Percentiles rank a stretch among this genome's conserved stretches.
phyloP scores from a whole-genome alignment of 2,113 vertebrate genomes.

The Dascyllus trimaculatus region DNA sequence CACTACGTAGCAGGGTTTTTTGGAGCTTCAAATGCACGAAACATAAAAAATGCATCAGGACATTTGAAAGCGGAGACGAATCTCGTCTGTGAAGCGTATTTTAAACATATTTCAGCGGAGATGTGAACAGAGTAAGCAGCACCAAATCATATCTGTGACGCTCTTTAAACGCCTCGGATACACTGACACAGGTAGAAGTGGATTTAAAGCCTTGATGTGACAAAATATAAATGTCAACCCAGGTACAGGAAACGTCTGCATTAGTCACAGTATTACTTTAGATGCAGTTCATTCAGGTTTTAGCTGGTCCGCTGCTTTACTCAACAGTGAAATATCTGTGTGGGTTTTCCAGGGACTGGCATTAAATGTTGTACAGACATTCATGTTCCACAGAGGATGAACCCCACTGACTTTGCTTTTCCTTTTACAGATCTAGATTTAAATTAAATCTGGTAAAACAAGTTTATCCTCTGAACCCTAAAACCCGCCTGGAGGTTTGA shows the following conservation, averaged over 20 bases:
- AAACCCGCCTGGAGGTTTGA: too few relatives aligned
- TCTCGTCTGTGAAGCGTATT: constrained; percentile 31
- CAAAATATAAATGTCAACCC: constrained; percentile 28
- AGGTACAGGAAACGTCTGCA: constrained; percentile 15
- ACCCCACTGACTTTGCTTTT: too few relatives aligned
- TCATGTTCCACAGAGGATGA: too few relatives aligned
- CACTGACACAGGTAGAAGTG: constrained; percentile 29
- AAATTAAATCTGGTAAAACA: too few relatives aligned
- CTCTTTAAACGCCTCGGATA: constrained; percentile 35
- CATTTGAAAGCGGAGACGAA: constrained; percentile 40
- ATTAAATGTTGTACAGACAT: too few relatives aligned
- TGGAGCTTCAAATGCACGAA: constrained; percentile 46
- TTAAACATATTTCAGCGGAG: constrained; percentile 30
- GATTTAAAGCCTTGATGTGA: constrained; percentile 22
- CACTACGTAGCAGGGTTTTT: constrained; percentile 31
- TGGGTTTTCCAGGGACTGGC: too few relatives aligned
- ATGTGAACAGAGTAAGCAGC: constrained; percentile 26
- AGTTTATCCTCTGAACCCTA: too few relatives aligned
- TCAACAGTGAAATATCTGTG: background rate
- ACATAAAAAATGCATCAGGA: constrained; percentile 57
- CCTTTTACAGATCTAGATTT: too few relatives aligned
- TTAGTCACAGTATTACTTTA: background rate
- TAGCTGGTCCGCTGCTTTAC: background rate
- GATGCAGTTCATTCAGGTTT: background rate
- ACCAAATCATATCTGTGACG: constrained; percentile 30